Evolutionary conservation across 1,140 invertebrate species (phyloP).

Genomic region (Drosophila saltans): DNA sequence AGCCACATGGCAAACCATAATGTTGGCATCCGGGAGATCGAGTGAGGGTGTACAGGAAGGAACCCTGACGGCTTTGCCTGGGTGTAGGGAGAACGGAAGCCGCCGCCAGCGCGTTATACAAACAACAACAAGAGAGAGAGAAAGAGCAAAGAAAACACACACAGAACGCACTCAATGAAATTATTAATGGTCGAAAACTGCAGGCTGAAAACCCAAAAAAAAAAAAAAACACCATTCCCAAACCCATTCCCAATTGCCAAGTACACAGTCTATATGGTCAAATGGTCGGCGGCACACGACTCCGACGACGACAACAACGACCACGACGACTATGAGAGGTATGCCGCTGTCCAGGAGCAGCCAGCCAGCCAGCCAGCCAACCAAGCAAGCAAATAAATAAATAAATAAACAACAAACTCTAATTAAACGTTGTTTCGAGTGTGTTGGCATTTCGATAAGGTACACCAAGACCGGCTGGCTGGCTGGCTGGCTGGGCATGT

Average conservation of each 20-base stretch:
- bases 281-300: slow-evolving; percentile 42
- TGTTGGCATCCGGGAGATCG: background rate
- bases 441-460: slow-evolving; percentile 67
- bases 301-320: slow-evolving; percentile 2
- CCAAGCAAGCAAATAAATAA: slow-evolving; percentile 59
- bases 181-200: slow-evolving; percentile 77
- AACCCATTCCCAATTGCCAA: background rate
- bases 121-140: slow-evolving; percentile 23
- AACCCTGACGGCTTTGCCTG: slow-evolving; percentile 18
- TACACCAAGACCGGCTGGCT: slow-evolving; percentile 2
- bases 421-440: slow-evolving; percentile 70
- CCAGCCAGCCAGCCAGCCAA: too few species aligned
- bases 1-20: slow-evolving; percentile 12
- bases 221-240: background rate
- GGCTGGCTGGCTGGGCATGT: slow-evolving; percentile 15
- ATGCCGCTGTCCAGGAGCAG: background rate
- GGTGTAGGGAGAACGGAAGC: slow-evolving; percentile 53
- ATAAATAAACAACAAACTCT: slow-evolving; percentile 79
- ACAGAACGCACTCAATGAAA: slow-evolving; percentile 62
- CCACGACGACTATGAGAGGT: slow-evolving; percentile 4
- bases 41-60: slow-evolving; percentile 11
- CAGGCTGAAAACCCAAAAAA: slow-evolving; percentile 32
- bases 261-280: slow-evolving; percentile 30
- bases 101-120: slow-evolving; percentile 26
- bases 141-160: slow-evolving; percentile 24